Conservation (phyloP, 2,888 invertebrate genomes). For the Diloba caeruleocephala region DNA sequence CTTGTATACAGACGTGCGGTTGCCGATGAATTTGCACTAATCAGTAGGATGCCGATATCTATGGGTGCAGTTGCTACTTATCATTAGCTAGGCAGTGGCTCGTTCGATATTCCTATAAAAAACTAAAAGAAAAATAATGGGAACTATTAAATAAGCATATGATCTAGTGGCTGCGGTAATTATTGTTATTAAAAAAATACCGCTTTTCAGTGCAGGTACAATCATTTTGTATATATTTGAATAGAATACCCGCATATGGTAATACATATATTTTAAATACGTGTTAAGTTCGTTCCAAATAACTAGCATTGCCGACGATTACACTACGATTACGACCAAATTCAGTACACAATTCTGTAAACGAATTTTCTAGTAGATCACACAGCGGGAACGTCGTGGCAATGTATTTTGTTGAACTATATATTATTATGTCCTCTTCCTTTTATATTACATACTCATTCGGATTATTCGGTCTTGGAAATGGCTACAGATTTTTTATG, state of each 20-base stretch:
- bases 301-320: conserved; percentile 16
- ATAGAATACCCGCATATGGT: conserved; percentile 40
- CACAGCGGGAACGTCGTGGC: background rate
- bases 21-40: too few relatives aligned
- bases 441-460: conserved; percentile 54
- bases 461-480: conserved; percentile 59
- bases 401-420: conserved; percentile 52
- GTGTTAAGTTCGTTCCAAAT: conserved; percentile 34
- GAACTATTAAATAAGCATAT: too few relatives aligned
- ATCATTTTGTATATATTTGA: background rate
- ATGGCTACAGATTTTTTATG: conserved; percentile 64
- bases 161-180: too few relatives aligned
- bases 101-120: too few relatives aligned
- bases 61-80: too few relatives aligned
- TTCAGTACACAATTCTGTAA: conserved; percentile 2
- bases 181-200: too few relatives aligned
- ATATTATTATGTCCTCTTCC: conserved; percentile 49
- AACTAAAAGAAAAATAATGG: too few relatives aligned
- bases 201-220: too few relatives aligned
- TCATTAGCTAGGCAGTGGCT: too few relatives aligned
- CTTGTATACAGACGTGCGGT: too few relatives aligned
- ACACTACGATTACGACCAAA: conserved; percentile 2
- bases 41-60: too few relatives aligned
- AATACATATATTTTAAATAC: conserved; percentile 25
- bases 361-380: background rate